phyloP scores from a whole-genome alignment of 2,113 vertebrate species.

The Callipepla squamata region DNA sequence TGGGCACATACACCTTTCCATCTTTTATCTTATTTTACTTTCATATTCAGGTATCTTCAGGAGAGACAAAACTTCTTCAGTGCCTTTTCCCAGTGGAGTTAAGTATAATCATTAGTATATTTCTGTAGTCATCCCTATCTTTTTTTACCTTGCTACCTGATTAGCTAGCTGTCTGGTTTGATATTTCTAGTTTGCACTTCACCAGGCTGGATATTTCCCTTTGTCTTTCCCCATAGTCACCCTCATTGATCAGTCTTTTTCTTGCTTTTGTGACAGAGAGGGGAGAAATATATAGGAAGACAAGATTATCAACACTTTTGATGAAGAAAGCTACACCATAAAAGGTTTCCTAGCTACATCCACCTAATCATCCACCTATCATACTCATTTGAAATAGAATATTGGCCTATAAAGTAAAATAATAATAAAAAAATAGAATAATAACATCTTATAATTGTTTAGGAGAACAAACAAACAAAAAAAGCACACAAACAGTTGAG shows the following conservation, averaged over 20 bases:
- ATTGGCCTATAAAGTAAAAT: background rate
- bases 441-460: background rate
- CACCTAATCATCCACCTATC: background rate
- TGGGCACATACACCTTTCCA: background rate
- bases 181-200: conserved; percentile 30
- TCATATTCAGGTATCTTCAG: background rate
- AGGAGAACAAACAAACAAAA: background rate
- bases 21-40: background rate
- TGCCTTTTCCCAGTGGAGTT: background rate
- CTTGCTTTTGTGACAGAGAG: background rate
- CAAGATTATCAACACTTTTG: background rate
- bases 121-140: background rate
- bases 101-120: background rate
- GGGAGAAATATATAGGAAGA: background rate
- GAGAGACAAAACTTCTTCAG: background rate
- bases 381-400: background rate
- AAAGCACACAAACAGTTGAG: background rate
- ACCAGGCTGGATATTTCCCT: background rate
- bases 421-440: background rate
- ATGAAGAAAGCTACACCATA: background rate
- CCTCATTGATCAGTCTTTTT: conserved; percentile 20
- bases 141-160: background rate
- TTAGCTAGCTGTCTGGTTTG: conserved; percentile 41
- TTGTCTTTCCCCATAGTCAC: conserved; percentile 39
- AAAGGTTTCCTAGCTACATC: background rate